Percentiles rank a stretch among this genome's conserved stretches.
phyloP scores from a whole-genome alignment of 2,888 invertebrate genomes.

The Andrena trimmerana region DNA sequence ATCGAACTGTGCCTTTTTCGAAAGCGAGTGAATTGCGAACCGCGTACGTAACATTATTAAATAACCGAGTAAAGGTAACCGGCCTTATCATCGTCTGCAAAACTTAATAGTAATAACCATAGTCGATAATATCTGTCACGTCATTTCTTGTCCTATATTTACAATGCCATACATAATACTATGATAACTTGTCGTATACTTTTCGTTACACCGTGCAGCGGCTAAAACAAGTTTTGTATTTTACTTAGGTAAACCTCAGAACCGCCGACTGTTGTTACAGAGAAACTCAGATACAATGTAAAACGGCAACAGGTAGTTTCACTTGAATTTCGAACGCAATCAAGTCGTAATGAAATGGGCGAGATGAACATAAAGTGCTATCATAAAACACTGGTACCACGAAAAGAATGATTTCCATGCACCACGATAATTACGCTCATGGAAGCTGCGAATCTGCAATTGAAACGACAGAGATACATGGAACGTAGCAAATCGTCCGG shows the following conservation, averaged over 20 bases:
- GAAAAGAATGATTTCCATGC: background rate
- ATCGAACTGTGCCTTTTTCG: slow-evolving; percentile 6
- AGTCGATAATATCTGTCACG: slow-evolving; percentile 66
- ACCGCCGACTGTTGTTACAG: slow-evolving; percentile 1
- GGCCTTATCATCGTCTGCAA: slow-evolving; percentile 36
- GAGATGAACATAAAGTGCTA: background rate
- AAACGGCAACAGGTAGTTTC: background rate
- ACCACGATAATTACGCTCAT: background rate
- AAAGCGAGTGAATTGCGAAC: slow-evolving; percentile 2
- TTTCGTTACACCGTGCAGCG: slow-evolving; percentile 71
- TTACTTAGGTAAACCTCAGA: background rate
- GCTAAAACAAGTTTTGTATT: background rate
- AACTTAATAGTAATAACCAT: slow-evolving; percentile 57
- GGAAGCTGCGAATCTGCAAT: background rate
- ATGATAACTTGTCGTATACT: slow-evolving; percentile 82
- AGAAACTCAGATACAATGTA: background rate
- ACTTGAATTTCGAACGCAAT: background rate
- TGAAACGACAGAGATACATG: slow-evolving; percentile 16
- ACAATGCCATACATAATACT: slow-evolving; percentile 80
- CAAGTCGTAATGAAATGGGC: background rate
- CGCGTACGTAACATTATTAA: slow-evolving; percentile 10
- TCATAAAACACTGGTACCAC: background rate
- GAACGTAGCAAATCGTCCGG: slow-evolving; percentile 43
- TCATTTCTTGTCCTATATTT: slow-evolving; percentile 78
- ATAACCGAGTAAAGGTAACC: slow-evolving; percentile 23